Evolutionary conservation across 2,113 vertebrate species (phyloP).

Genomic region (Epinephelus moara): DNA sequence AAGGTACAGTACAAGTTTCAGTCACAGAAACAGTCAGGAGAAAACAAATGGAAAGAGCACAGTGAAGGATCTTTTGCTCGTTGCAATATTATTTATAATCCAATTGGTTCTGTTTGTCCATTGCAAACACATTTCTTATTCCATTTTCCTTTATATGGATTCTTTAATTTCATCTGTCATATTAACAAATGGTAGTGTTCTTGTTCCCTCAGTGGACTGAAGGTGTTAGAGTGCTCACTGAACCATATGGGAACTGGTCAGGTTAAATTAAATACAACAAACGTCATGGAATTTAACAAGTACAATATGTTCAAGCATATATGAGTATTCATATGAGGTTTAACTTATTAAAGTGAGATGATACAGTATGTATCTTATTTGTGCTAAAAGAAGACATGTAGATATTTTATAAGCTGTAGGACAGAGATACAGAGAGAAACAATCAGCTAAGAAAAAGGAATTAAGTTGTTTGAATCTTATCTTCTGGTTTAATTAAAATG

Average conservation of each 20-base stretch:
- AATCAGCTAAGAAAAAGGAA: slow-evolving; percentile 3
- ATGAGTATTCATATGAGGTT: not conserved
- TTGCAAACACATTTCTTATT: too few species aligned
- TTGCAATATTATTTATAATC: not conserved
- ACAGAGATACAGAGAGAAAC: slow-evolving; percentile 1
- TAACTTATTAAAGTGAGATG: not conserved
- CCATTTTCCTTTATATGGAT: not conserved
- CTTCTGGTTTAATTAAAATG: slow-evolving; percentile 40
- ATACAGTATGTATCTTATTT: not conserved
- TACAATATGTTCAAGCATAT: not conserved
- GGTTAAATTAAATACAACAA: slow-evolving; percentile 18
- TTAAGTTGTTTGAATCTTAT: not conserved
- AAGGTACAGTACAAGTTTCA: not conserved
- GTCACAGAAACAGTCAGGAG: not conserved
- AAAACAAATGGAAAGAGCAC: not conserved
- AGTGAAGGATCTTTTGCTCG: not conserved
- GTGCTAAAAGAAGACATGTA: not conserved
- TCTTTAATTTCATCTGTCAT: not conserved
- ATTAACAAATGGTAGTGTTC: slow-evolving; percentile 16
- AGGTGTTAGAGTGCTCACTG: slow-evolving; percentile 31
- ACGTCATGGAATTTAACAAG: slow-evolving; percentile 4
- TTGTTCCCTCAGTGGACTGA: slow-evolving; percentile 11
- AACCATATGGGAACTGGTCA: slow-evolving; percentile 24
- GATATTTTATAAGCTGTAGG: not conserved
- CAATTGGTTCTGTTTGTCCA: not conserved